Conservation (phyloP, 2,113 vertebrate species). For the Lepus europaeus region DNA sequence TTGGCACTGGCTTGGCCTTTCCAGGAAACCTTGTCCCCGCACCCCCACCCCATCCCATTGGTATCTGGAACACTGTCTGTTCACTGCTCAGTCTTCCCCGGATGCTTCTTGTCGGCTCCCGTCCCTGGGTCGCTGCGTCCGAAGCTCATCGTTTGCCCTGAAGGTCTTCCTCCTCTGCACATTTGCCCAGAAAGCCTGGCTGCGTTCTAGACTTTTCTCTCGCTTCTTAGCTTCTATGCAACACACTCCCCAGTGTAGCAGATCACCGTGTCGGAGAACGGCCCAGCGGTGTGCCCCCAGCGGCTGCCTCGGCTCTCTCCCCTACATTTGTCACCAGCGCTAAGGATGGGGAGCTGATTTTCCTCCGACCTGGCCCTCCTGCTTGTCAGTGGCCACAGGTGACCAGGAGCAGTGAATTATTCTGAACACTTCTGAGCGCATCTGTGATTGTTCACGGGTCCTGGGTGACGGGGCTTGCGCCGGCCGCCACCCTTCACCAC, state of each 20-base stretch:
- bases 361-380: not conserved
- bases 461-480: rapidly evolving
- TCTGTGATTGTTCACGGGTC: rapidly evolving
- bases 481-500: rapidly evolving
- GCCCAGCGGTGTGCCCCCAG: not conserved
- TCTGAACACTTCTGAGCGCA: not conserved
- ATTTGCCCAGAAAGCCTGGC: not conserved
- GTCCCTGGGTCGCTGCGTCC: rapidly evolving
- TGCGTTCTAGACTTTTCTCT: not conserved
- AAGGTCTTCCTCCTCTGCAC: not conserved
- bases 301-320: rapidly evolving
- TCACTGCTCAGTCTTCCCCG: not conserved
- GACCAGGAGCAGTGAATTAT: not conserved
- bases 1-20: not conserved
- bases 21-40: not conserved
- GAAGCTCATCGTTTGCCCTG: not conserved
- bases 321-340: not conserved
- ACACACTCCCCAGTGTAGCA: too few species aligned
- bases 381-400: too few species aligned
- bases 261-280: too few species aligned
- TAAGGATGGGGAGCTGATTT: not conserved
- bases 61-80: not conserved
- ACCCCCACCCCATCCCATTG: too few species aligned
- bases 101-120: too few species aligned
- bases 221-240: not conserved